These are phyloP conservation scores for Nannospalax galili DNA, from an alignment of 2,113 vertebrate species.

Conservation along the genomic window DNA sequence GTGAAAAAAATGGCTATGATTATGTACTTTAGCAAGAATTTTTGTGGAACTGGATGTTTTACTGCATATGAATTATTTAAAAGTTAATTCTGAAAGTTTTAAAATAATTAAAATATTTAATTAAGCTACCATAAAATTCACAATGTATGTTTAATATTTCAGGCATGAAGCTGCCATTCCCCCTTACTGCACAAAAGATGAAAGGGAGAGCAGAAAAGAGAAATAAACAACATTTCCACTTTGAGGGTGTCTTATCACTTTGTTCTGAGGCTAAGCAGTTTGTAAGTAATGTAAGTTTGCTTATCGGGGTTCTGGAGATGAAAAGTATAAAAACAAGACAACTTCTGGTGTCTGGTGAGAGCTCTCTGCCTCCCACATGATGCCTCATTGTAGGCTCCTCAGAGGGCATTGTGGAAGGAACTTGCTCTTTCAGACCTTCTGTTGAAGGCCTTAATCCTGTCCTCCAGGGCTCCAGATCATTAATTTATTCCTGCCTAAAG, in stretches of 20 bases:
- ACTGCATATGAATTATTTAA: background rate
- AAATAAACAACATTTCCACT: background rate
- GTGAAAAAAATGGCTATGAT: background rate
- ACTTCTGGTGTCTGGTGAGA: background rate
- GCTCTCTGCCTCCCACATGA: background rate
- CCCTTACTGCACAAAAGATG: background rate
- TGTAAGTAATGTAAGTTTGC: background rate
- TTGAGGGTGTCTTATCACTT: background rate
- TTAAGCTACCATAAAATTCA: background rate
- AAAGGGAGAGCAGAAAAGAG: background rate
- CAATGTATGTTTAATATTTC: background rate
- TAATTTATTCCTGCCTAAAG: background rate
- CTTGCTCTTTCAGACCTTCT: accelerated
- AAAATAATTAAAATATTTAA: background rate
- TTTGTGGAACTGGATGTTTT: background rate
- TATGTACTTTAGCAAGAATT: background rate
- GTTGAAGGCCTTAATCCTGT: too few relatives aligned
- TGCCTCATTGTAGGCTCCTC: accelerated
- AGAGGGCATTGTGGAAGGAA: background rate
- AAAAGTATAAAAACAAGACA: background rate
- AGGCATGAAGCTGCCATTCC: background rate
- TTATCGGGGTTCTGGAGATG: background rate
- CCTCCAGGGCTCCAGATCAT: accelerated
- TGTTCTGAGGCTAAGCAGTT: background rate
- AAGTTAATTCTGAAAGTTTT: too few relatives aligned